Evolutionary conservation across 2,888 invertebrate genomes (phyloP), one percentile per base, ranked within the genome.

Genomic region (Caenorhabditis doughertyi): DNA sequence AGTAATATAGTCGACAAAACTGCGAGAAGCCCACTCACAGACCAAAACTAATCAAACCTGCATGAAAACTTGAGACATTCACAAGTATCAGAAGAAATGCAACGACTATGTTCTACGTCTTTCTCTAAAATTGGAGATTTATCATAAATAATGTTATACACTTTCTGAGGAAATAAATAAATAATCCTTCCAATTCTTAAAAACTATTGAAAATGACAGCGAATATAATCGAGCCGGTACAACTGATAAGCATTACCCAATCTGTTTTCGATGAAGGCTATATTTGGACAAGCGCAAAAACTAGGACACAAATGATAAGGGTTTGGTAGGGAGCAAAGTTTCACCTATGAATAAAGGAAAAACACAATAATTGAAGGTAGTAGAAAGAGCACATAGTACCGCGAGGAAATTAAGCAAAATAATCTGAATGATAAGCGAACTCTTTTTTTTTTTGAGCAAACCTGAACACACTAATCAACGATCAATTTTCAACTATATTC

Each of bases 191-290:
- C 8, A 39, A 62, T 42, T 64, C 8, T 55, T 55, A 55, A 64
- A 73, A 64, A 18, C 64, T 53, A n/a, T n/a, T 29, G 51, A 29
- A 62, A 64, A 64, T 44, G 58, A 56, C 49, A 44, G 32, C 21
- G 58, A 71, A 60, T 51, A 16, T 5, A 47, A 58, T 35, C 7
- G 39, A 55, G 27, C 21, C 25, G 29, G 39, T 18, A 21, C 39
- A 23, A 51, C 51, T 72, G 49, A 51, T 60, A 51, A 51, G 51
- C 49, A 18, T 47, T n/a, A 39, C 51, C 1, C 21, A 62, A 60
- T 60, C n/a, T 72, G 60, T 72, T 72, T 72, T 72, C 60, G 51
- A 62, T 27, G 70, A 44, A 56, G 56, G 58, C 49, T 71, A 60
- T 51, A 72, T 60, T 51, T 72, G 72, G 60, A 32, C 55, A 53